Evolutionary conservation across 1,140 invertebrate species (phyloP).

Genomic region (Trachelipus rathkii): DNA sequence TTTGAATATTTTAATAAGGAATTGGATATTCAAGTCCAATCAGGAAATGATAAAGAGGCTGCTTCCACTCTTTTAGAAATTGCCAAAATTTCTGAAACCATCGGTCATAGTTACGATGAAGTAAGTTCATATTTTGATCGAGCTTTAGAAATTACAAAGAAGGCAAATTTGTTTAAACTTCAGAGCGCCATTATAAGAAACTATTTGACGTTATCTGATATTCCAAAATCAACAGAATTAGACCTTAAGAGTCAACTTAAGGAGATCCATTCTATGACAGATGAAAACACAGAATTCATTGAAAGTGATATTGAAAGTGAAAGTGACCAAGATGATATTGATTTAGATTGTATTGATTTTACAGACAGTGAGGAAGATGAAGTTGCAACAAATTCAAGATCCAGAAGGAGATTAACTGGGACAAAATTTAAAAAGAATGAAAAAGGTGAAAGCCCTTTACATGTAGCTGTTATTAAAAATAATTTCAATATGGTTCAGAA

Average conservation of each 20-base stretch:
- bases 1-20: slow-evolving; percentile 74
- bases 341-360: slow-evolving; percentile 47
- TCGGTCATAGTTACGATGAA: slow-evolving; percentile 58
- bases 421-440: slow-evolving; percentile 67
- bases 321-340: slow-evolving; percentile 54
- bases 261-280: slow-evolving; percentile 19
- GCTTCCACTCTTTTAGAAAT: slow-evolving; percentile 62
- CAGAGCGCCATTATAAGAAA: slow-evolving; percentile 58
- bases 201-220: slow-evolving; percentile 23
- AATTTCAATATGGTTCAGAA: slow-evolving; percentile 67
- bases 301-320: slow-evolving; percentile 42
- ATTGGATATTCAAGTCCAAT: slow-evolving; percentile 61
- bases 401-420: slow-evolving; percentile 50
- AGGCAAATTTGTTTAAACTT: slow-evolving; percentile 59
- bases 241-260: slow-evolving; percentile 24
- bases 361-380: slow-evolving; percentile 47
- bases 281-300: slow-evolving; percentile 34
- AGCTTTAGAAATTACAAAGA: slow-evolving; percentile 61
- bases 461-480: slow-evolving; percentile 81
- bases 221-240: slow-evolving; percentile 20
- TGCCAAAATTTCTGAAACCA: slow-evolving; percentile 63
- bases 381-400: slow-evolving; percentile 43
- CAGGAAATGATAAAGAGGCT: slow-evolving; percentile 63
- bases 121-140: slow-evolving; percentile 61
- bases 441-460: slow-evolving; percentile 86